Evolutionary conservation across 2,113 vertebrate species (phyloP).

Genomic region (Grammomys surdaster): DNA sequence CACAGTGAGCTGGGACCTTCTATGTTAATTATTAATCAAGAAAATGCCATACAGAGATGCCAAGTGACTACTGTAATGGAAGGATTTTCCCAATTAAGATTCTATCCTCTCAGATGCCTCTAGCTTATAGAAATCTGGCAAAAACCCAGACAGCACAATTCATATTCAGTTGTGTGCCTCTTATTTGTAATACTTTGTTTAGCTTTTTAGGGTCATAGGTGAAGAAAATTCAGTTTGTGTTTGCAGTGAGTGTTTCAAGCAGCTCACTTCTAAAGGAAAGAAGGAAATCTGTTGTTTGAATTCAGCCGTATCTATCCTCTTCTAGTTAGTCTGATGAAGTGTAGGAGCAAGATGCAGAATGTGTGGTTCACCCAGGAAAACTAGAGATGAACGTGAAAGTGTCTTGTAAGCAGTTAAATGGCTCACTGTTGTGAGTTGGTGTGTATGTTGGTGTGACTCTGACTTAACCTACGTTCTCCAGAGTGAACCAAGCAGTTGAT

Average conservation of each 20-base stretch:
- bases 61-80: too few species aligned
- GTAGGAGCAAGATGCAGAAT: not conserved
- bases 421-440: not conserved
- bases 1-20: too few species aligned
- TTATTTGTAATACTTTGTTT: not conserved
- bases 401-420: not conserved
- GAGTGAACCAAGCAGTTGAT: not conserved
- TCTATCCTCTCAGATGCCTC: too few species aligned
- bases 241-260: not conserved
- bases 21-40: too few species aligned
- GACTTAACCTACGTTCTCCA: not conserved
- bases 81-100: too few species aligned
- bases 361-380: not conserved
- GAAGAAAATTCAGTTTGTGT: not conserved
- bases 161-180: not conserved
- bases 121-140: not conserved
- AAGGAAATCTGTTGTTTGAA: not conserved
- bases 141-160: not conserved
- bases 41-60: too few species aligned
- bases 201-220: not conserved
- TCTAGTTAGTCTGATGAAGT: not conserved
- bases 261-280: not conserved
- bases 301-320: not conserved
- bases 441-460: not conserved
- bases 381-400: not conserved